Evolutionary conservation across 1,140 invertebrate species (phyloP), one percentile per base, ranked within the genome.

Genomic region (Choristoneura fumiferana): DNA sequence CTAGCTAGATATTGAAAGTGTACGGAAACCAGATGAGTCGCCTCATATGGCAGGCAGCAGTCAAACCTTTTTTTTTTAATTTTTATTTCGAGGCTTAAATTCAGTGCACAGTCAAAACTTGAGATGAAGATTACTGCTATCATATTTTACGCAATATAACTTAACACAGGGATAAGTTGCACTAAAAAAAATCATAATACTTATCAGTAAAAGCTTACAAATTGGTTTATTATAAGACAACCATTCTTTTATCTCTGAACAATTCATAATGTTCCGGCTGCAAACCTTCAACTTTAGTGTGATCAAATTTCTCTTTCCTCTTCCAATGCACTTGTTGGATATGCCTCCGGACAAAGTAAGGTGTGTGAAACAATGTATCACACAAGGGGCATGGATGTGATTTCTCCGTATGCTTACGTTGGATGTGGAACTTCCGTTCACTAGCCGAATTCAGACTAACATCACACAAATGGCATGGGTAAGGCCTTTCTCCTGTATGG

Each of bases 321-420:
- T 49, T 49, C 43, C 43, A 49, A 29, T 49, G 43, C 18, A 49
- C 43, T 33, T 49, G 43, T 9, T 49, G 43, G 29, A 49, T 49
- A 49, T 49, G 43, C 12, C 43, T n/a, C 22, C 43, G n/a, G 12
- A 49, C 43, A 49, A 49, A 49, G 43, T 49, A 49, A 8, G 43
- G 43, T 49, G 43, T 49, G 5, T 49, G 43, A 4, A 49, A 49
- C 18, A 12, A 22, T 0, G 43, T 49, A 22, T 49, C 43, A 49
- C 43, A 49, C 17, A 49, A 22, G 10, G 43, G 43, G 22, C 43
- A 49, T 1, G 43, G 43, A 10, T 49, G 43, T 3, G 18, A 15
- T 18, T 49, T 49, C 18, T 49, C 43, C 8, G 43, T 49, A 29
- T 49, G 43, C 22, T 49, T 49, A 15, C 43, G 18, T 49, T 22